Percentiles rank a stretch among this genome's conserved stretches.
phyloP scores from a whole-genome alignment of 1,140 invertebrate species.

The Charaxes varanes region DNA sequence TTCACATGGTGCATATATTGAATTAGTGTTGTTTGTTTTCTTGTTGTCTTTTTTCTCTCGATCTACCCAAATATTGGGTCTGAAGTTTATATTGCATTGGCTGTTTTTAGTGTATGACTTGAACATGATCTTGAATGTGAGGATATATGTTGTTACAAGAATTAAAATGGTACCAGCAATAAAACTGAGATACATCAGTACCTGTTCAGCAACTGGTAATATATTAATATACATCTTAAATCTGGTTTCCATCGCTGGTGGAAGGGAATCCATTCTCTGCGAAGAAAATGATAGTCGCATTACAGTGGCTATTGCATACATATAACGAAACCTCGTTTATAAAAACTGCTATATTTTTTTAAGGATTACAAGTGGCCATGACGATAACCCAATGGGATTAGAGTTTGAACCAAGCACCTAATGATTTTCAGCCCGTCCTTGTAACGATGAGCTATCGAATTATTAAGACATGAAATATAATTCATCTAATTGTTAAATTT shows the following conservation, averaged over 20 bases:
- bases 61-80: slow-evolving; percentile 34
- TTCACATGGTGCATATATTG: slow-evolving; percentile 57
- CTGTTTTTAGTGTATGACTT: slow-evolving; percentile 35
- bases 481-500: neutral
- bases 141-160: slow-evolving; percentile 39
- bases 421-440: no score
- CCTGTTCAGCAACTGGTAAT: slow-evolving; percentile 76
- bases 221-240: slow-evolving; percentile 84
- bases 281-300: slow-evolving; percentile 33
- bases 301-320: no score
- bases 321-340: no score
- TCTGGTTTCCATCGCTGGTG: slow-evolving; percentile 75
- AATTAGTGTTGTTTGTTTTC: slow-evolving; percentile 20
- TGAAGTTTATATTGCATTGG: slow-evolving; percentile 32
- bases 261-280: slow-evolving; percentile 81
- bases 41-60: slow-evolving; percentile 26
- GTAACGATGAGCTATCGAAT: no score
- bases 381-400: no score
- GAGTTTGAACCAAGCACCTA: no score
- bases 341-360: no score
- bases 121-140: slow-evolving; percentile 59
- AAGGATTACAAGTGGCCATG: no score
- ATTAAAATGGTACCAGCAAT: slow-evolving; percentile 59
- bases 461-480: slow-evolving; percentile 1
- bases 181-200: slow-evolving; percentile 76